Base-by-base conservation (phyloP, 2,797 vertebrate genomes). In the Semotilus atromaculatus region DNA sequence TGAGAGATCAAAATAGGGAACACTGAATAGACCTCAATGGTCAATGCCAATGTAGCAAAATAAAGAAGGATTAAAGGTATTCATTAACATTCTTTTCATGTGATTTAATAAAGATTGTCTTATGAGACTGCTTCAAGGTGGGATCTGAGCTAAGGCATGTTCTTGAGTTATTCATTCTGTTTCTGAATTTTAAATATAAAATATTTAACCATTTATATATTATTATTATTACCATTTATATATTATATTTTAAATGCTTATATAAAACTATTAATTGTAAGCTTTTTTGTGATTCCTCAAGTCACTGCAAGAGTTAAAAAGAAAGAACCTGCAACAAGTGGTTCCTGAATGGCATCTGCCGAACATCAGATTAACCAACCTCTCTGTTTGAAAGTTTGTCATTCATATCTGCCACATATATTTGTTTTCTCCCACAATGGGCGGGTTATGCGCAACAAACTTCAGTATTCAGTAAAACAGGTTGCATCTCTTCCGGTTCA, bases 361-460 rank as follows among this genome's bases (percentile, higher is more conserved):
- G 53, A 85, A 86, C 45, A 51, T 78, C 72, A 67, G 21, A 67
- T 75, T 84, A 88, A 92, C 86, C 81, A 90, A 89, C 85, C 84
- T 80, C 77, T 89, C 83, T 76, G 14, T 80, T 81, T 43, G 81
- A 36, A 36, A 82, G 71, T 81, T 83, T 73, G 71, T 80, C 78
- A 79, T 40, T 23, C 74, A 77, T 53, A 86, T 75, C 72, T 75
- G 76, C 53, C 73, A 79, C 36, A 55, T 34, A 79, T 85, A 75
- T 82, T 66, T 26, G 79, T 45, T 80, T 77, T 76, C 68, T 86
- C 66, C 34, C 23, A 81, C 13, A 67, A 68, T 68, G 23, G 26
- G 26, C 11, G 13, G 60, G 1, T 31, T 29, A 31, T 31, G 26
- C 1, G 14, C 26, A 62, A 31, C 14, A 31, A 31, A 64, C 14